Conservation (phyloP, 2,797 vertebrate genomes). For the Otolemur crassicaudatus region DNA sequence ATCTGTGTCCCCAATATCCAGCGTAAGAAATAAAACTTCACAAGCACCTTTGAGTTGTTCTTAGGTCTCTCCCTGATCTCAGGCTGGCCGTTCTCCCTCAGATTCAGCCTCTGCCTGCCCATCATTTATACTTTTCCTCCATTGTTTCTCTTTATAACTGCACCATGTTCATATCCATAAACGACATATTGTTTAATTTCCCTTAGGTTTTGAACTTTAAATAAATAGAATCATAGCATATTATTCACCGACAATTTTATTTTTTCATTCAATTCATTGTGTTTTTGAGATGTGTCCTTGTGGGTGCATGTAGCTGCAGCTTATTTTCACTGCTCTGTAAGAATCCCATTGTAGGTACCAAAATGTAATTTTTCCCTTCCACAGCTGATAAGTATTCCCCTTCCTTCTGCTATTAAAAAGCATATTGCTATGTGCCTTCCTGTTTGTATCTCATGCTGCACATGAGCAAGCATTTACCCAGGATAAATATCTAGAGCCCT, state of each 20-base stretch:
- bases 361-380: neutral
- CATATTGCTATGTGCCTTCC: neutral
- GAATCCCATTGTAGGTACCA: neutral
- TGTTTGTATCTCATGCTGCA: no score
- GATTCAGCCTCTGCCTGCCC: neutral
- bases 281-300: neutral
- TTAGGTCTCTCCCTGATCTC: accelerated
- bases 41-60: neutral
- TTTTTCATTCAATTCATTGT: neutral
- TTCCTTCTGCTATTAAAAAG: neutral
- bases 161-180: neutral
- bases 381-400: neutral
- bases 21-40: neutral
- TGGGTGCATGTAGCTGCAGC: accelerated
- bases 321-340: neutral
- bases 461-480: neutral
- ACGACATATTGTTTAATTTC: neutral
- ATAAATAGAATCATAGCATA: neutral
- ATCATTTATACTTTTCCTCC: neutral
- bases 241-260: neutral
- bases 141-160: neutral
- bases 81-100: neutral
- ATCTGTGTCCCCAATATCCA: neutral
- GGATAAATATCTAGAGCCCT: neutral
- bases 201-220: neutral